A percentile compares a stretch with the other conserved stretches of the same genome.
phyloP scores from a whole-genome alignment of 1,140 invertebrate species.

The Coenobita brevimanus region DNA sequence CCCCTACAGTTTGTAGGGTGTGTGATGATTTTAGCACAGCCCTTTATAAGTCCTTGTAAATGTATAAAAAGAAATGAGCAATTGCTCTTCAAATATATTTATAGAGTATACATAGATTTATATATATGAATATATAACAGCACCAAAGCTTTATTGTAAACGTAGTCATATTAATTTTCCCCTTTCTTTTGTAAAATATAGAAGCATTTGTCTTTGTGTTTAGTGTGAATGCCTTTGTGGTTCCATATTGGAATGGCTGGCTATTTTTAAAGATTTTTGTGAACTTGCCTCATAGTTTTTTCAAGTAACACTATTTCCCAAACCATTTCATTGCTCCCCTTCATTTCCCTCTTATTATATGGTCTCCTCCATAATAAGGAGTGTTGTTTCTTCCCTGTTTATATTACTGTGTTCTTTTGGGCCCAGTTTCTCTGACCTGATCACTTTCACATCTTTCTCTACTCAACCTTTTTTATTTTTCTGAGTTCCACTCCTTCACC shows the following conservation, averaged over 20 bases:
- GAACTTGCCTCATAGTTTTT: neutral
- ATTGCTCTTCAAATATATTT: neutral
- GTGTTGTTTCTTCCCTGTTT: too few species aligned
- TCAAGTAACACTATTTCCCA: neutral
- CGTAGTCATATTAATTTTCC: conserved; percentile 17
- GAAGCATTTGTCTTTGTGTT: conserved; percentile 23
- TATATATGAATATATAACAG: conserved; percentile 28
- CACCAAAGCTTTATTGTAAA: conserved; percentile 55
- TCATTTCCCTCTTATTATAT: too few species aligned
- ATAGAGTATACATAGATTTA: conserved; percentile 17
- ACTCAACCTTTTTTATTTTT: too few species aligned
- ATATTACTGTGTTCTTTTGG: too few species aligned
- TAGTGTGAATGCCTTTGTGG: conserved; percentile 15
- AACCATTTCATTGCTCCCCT: too few species aligned
- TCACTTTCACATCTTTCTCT: too few species aligned
- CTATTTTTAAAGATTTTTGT: conserved; percentile 10
- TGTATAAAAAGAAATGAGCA: neutral
- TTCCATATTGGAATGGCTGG: conserved; percentile 52
- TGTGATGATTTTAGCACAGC: too few species aligned
- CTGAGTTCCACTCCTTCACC: too few species aligned
- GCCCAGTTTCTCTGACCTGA: too few species aligned
- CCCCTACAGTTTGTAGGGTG: too few species aligned
- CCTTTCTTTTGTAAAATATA: neutral
- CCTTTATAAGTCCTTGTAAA: neutral
- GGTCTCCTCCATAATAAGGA: too few species aligned